Conservation (phyloP, 2,113 vertebrate genomes). For the Jacana jacana region DNA sequence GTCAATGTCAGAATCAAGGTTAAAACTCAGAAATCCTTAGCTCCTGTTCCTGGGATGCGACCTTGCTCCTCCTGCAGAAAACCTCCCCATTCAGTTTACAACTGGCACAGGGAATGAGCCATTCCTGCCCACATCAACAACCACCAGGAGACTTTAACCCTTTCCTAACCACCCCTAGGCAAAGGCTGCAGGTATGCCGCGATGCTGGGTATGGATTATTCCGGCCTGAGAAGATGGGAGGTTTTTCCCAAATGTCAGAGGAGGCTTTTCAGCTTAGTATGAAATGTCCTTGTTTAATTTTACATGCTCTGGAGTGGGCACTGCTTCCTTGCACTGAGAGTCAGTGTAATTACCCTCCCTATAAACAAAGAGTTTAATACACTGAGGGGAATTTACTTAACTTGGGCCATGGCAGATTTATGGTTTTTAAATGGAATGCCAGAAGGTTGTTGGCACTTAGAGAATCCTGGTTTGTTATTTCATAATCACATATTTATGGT, state of each 20-base stretch:
- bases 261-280: background rate
- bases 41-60: background rate
- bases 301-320: background rate
- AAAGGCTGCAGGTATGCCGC: background rate
- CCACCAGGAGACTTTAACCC: background rate
- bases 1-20: background rate
- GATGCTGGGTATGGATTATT: background rate
- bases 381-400: conserved; percentile 44
- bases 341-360: background rate
- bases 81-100: background rate
- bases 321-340: background rate
- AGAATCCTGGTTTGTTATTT: conserved; percentile 55
- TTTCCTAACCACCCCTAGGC: fast-evolving
- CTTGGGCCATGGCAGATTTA: conserved; percentile 50
- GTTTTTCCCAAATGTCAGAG: background rate
- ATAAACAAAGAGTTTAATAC: conserved; percentile 49
- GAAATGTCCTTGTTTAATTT: background rate
- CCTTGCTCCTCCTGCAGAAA: background rate
- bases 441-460: conserved; percentile 49
- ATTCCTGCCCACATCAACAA: background rate
- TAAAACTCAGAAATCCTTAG: background rate
- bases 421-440: conserved; percentile 37
- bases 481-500: conserved; percentile 52
- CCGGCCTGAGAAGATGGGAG: background rate
- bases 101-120: background rate